phyloP scores from a whole-genome alignment of 2,113 vertebrate species.

The Brienomyrus longianalis region DNA sequence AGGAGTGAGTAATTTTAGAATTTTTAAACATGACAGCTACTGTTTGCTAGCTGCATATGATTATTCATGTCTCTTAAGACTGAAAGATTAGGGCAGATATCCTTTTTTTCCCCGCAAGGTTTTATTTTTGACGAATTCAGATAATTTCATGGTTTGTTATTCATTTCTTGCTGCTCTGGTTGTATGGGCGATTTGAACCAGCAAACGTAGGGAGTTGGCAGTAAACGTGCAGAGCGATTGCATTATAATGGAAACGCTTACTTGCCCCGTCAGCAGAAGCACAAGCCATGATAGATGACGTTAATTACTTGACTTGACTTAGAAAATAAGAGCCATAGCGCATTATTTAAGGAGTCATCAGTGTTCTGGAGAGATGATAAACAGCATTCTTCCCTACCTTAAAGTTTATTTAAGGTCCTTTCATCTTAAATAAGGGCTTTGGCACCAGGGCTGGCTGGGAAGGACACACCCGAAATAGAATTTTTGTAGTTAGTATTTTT shows the following conservation, averaged over 20 bases:
- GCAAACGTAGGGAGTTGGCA: not conserved
- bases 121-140: conserved; percentile 5
- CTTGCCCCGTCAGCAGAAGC: conserved; percentile 10
- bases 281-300: conserved; percentile 10
- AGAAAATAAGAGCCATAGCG: not conserved
- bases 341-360: conserved; percentile 2
- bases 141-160: not conserved
- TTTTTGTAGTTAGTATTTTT: not conserved
- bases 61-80: conserved; percentile 3
- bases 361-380: conserved; percentile 5
- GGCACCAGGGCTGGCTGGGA: not conserved
- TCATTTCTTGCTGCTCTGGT: not conserved
- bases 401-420: conserved; percentile 1
- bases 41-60: not conserved
- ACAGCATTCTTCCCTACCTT: not conserved
- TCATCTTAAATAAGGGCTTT: not conserved
- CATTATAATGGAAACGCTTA: conserved; percentile 12
- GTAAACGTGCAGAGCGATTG: not conserved
- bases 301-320: conserved; percentile 16
- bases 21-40: not conserved
- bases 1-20: conserved; percentile 4
- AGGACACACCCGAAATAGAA: not conserved
- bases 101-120: not conserved
- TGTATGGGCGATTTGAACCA: not conserved
- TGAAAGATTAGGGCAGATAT: not conserved